Percentiles rank a stretch among this genome's conserved stretches.
Evolutionary conservation across 2,888 invertebrate genomes (phyloP).

Genomic region (Aphidius colemani): DNA sequence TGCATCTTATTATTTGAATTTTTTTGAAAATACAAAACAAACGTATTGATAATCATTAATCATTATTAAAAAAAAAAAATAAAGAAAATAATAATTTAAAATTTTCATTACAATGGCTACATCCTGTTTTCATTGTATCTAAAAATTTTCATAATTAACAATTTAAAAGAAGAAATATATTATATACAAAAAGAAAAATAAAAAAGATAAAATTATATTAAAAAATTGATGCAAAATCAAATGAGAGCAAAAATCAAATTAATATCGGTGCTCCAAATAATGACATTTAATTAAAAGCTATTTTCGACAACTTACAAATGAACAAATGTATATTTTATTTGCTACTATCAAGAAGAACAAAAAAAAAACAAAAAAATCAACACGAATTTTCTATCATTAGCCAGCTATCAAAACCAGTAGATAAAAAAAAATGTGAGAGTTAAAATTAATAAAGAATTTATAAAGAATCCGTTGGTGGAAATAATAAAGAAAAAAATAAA

Average conservation of each 20-base stretch:
- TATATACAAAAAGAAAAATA: conserved; percentile 14
- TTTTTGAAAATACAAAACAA: too few relatives aligned
- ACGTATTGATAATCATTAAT: neutral
- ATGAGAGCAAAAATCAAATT: conserved; percentile 31
- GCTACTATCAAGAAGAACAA: too few relatives aligned
- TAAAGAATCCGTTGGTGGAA: neutral
- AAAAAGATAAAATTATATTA: conserved; percentile 7
- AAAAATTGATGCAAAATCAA: conserved; percentile 24
- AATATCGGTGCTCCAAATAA: neutral
- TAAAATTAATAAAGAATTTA: neutral
- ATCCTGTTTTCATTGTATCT: too few relatives aligned
- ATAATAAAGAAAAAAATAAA: neutral
- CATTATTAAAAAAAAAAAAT: neutral
- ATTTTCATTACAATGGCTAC: too few relatives aligned
- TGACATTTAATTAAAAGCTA: too few relatives aligned
- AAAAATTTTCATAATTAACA: neutral
- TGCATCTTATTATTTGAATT: conserved; percentile 1
- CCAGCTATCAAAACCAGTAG: conserved; percentile 23
- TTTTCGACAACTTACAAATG: too few relatives aligned
- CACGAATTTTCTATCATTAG: too few relatives aligned
- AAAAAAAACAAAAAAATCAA: too few relatives aligned
- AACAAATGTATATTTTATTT: too few relatives aligned
- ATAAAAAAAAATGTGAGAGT: conserved; percentile 19
- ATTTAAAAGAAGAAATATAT: conserved; percentile 17
- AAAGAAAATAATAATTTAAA: too few relatives aligned